Evolutionary conservation across 1,140 invertebrate species (phyloP).

Genomic region (Drosophila setifemur): DNA sequence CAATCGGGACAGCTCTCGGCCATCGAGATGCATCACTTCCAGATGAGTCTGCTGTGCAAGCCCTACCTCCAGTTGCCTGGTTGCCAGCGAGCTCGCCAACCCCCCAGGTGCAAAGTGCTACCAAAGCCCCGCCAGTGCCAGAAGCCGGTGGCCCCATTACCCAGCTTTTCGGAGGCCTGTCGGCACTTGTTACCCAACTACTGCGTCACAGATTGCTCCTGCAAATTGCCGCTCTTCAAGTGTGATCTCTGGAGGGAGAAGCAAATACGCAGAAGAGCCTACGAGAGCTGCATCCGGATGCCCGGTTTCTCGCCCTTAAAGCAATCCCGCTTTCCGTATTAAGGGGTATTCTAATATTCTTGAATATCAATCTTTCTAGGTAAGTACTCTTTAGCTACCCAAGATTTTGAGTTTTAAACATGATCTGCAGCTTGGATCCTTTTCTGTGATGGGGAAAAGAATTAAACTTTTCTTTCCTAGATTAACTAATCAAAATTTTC

Average conservation of each 20-base stretch:
- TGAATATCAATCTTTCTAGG: too few relatives aligned
- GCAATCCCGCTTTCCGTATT: too few relatives aligned
- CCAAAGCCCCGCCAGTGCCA: background rate
- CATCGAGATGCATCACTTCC: slow-evolving; percentile 4
- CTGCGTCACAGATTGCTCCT: slow-evolving; percentile 49
- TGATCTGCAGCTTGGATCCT: too few relatives aligned
- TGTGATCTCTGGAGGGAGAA: slow-evolving; percentile 31
- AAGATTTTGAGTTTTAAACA: too few relatives aligned
- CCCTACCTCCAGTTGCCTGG: background rate
- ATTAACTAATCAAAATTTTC: background rate
- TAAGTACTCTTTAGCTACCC: too few relatives aligned
- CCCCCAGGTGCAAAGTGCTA: background rate
- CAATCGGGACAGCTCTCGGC: background rate
- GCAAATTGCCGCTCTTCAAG: background rate
- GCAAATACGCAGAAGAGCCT: background rate
- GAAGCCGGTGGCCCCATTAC: slow-evolving; percentile 18
- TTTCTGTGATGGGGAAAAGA: too few relatives aligned
- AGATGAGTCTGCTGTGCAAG: slow-evolving; percentile 21
- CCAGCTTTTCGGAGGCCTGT: slow-evolving; percentile 55
- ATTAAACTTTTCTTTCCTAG: too few relatives aligned
- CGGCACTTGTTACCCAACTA: background rate
- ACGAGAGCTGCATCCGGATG: slow-evolving; percentile 7
- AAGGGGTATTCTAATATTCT: too few relatives aligned
- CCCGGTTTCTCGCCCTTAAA: slow-evolving; percentile 14
- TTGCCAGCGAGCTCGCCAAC: background rate